A percentile compares a stretch with the other conserved stretches of the same genome.
These are phyloP conservation scores for Dallia pectoralis DNA, from an alignment of 2,797 vertebrate genomes.

Conservation along the genomic window DNA sequence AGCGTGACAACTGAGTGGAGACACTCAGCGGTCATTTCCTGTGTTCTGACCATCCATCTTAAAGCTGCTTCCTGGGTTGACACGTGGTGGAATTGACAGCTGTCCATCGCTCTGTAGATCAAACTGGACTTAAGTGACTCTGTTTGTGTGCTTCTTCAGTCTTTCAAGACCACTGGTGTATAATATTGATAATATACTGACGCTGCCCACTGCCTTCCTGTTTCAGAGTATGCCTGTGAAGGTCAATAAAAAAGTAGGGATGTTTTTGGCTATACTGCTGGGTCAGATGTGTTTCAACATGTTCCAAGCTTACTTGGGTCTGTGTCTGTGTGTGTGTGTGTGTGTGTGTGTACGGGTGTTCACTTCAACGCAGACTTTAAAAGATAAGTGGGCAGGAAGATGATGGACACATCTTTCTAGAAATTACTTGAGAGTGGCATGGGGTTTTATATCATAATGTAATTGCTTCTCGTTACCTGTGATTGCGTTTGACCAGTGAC, in stretches of 20 bases:
- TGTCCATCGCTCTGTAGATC: slow-evolving; percentile 43
- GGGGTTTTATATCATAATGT: slow-evolving; percentile 34
- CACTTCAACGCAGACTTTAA: slow-evolving; percentile 30
- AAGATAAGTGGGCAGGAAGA: slow-evolving; percentile 42
- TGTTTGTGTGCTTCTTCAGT: slow-evolving; percentile 20
- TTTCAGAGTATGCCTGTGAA: slow-evolving; percentile 15
- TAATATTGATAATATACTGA: slow-evolving; percentile 18
- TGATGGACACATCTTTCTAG: slow-evolving; percentile 41
- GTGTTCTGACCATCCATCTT: slow-evolving; percentile 1
- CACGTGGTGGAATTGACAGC: slow-evolving; percentile 41
- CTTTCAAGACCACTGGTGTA: slow-evolving; percentile 15
- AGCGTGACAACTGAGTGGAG: no score
- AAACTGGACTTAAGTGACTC: slow-evolving; percentile 21
- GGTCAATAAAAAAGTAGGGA: slow-evolving; percentile 24
- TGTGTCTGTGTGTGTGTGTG: slow-evolving; percentile 11
- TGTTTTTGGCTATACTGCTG: background rate
- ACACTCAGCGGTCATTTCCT: background rate
- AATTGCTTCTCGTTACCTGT: slow-evolving; percentile 50
- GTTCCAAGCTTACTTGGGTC: no score
- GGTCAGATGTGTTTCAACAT: slow-evolving; percentile 9
- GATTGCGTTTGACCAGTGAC: slow-evolving; percentile 54
- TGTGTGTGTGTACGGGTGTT: background rate
- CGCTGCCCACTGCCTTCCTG: background rate
- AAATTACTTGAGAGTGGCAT: slow-evolving; percentile 46
- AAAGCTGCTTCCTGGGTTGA: background rate